phyloP scores from a whole-genome alignment of 2,888 invertebrate species.

The Eurytoma adleriae region DNA sequence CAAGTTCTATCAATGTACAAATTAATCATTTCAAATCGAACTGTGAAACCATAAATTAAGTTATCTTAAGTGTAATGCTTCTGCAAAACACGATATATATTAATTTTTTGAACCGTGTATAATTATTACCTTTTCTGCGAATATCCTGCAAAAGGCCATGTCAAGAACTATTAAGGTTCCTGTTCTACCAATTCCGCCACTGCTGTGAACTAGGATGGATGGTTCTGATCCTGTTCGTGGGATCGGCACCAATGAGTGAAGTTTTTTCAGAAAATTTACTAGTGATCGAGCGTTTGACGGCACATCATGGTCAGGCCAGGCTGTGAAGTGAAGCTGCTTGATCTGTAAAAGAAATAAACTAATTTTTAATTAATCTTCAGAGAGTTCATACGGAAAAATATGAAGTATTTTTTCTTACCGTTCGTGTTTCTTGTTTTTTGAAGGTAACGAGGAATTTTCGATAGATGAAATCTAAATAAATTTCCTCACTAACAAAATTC shows the following conservation, averaged over 20 bases:
- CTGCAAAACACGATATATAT: too few species aligned
- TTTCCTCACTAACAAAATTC: conserved; percentile 66
- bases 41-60: too few species aligned
- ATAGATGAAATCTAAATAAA: conserved; percentile 73
- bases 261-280: conserved; percentile 71
- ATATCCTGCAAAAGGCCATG: conserved; percentile 77
- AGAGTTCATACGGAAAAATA: not conserved
- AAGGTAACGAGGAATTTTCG: conserved; percentile 68
- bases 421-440: conserved; percentile 57
- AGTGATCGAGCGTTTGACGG: conserved; percentile 74
- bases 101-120: too few species aligned
- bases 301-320: conserved; percentile 78
- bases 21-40: too few species aligned
- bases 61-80: too few species aligned
- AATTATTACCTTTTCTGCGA: conserved; percentile 68
- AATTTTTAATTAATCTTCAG: not conserved
- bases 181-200: conserved; percentile 81
- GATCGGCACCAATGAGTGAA: conserved; percentile 63
- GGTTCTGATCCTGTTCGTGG: conserved; percentile 70
- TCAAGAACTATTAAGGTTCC: conserved; percentile 81
- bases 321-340: conserved; percentile 77
- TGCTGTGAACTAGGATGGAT: conserved; percentile 79
- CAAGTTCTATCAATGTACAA: too few species aligned
- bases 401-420: conserved; percentile 17
- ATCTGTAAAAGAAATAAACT: conserved; percentile 66